These are phyloP conservation scores for Ips typographus DNA, from an alignment of 1,140 invertebrate species.

Conservation along the genomic window DNA sequence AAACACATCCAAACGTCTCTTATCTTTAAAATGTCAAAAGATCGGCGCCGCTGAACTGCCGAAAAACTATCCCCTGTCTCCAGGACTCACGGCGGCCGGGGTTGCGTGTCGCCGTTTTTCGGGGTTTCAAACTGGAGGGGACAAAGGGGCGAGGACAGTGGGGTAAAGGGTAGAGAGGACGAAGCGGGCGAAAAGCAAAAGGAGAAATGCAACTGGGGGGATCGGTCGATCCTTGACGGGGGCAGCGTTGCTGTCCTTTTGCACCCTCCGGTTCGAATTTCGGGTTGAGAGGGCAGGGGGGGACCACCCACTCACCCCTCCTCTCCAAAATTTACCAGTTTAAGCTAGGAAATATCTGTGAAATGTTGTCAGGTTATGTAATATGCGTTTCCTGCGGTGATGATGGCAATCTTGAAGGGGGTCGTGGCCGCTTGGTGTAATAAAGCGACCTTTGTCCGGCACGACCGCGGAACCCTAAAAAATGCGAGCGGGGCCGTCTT, in stretches of 20 bases:
- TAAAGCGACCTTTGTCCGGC: constrained; percentile 30
- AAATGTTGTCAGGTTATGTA: no score
- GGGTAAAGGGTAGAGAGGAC: constrained; percentile 23
- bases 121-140: neutral
- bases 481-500: constrained; percentile 13
- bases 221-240: constrained; percentile 35
- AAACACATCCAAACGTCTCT: neutral
- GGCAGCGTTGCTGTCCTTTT: constrained; percentile 29
- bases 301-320: constrained; percentile 1
- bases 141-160: neutral
- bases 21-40: neutral
- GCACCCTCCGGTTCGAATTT: constrained; percentile 29
- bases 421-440: neutral
- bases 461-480: constrained; percentile 22
- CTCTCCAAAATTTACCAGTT: neutral
- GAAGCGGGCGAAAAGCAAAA: constrained; percentile 23
- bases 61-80: constrained; percentile 30
- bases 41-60: constrained; percentile 13
- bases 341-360: no score
- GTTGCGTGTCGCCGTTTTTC: constrained; percentile 32
- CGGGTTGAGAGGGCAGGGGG: constrained; percentile 8
- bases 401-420: no score
- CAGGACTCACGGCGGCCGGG: constrained; percentile 4
- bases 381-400: no score
- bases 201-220: constrained; percentile 27